phyloP scores from a whole-genome alignment of 2,113 vertebrate genomes.

The Ariopsis seemanni region DNA sequence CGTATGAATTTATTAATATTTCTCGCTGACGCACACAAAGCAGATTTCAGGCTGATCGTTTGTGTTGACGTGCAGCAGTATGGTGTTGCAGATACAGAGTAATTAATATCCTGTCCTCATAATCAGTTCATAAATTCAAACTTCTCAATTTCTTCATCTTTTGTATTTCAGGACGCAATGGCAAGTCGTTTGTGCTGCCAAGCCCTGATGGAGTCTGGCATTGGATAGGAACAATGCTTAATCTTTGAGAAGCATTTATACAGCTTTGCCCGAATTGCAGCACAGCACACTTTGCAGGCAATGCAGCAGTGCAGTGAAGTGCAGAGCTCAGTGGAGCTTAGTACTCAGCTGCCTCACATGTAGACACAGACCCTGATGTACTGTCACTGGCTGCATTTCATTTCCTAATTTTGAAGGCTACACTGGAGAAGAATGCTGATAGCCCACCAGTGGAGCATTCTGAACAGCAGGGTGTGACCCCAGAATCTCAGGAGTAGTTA shows the following conservation, averaged over 20 bases:
- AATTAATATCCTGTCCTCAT: neutral
- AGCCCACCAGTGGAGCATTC: neutral
- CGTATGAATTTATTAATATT: neutral
- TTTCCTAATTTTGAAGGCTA: neutral
- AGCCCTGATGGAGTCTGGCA: neutral
- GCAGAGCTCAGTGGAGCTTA: constrained; percentile 3
- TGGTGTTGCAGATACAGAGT: neutral
- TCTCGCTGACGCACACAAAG: neutral
- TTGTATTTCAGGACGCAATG: neutral
- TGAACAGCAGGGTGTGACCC: neutral
- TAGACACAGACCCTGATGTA: neutral
- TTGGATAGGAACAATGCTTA: neutral
- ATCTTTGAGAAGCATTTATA: neutral
- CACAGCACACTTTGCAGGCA: too few species aligned
- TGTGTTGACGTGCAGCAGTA: neutral
- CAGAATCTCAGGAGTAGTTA: neutral
- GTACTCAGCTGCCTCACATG: neutral
- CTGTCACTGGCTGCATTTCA: constrained; percentile 4
- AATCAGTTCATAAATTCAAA: neutral
- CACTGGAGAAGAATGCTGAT: neutral
- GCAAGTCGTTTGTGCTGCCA: neutral
- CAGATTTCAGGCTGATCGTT: neutral
- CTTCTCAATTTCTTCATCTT: neutral
- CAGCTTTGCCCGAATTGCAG: neutral
- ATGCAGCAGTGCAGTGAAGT: neutral